Evolutionary conservation across 2,113 vertebrate genomes (phyloP).

Genomic region (Isurus oxyrinchus): DNA sequence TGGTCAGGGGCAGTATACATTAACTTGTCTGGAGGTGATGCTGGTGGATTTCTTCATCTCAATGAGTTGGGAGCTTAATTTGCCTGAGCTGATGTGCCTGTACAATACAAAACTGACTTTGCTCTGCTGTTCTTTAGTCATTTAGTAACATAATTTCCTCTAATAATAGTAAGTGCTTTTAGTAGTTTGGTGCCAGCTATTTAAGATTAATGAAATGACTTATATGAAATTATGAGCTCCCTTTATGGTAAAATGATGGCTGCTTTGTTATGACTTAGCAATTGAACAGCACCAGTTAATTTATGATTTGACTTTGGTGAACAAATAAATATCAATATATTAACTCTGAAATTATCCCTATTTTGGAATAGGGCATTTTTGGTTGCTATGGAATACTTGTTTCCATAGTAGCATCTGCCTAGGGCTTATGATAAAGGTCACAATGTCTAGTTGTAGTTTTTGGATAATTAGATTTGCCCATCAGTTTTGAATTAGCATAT

Average conservation of each 20-base stretch:
- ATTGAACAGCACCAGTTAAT: background rate
- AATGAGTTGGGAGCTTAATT: background rate
- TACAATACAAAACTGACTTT: background rate
- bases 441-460: background rate
- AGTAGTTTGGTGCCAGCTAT: background rate
- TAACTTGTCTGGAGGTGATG: background rate
- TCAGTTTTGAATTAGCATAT: background rate
- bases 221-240: background rate
- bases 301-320: background rate
- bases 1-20: background rate
- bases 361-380: conserved; percentile 1
- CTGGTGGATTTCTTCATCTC: background rate
- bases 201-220: background rate
- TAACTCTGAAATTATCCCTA: background rate
- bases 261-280: background rate
- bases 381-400: background rate
- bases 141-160: background rate
- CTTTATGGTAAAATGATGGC: background rate
- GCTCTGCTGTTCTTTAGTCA: background rate
- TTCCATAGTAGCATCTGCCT: conserved; percentile 13
- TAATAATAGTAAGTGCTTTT: background rate
- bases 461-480: background rate
- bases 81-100: background rate
- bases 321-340: background rate
- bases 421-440: background rate